A percentile compares a stretch with the other conserved stretches of the same genome.
phyloP scores from a whole-genome alignment of 2,113 vertebrate genomes.

The Lepus timidus region DNA sequence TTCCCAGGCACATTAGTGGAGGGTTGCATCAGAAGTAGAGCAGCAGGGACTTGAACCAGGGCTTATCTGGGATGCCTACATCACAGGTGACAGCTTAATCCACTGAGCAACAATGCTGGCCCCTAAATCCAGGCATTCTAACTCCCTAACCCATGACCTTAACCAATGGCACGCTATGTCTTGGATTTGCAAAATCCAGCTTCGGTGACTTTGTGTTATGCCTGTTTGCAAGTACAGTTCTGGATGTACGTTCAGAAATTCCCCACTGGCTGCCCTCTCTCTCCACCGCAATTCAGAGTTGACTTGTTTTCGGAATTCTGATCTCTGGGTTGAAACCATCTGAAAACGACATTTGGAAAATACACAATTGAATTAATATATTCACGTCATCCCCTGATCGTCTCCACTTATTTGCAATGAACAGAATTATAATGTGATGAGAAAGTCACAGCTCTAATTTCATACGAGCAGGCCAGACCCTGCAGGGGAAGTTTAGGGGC shows the following conservation, averaged over 20 bases:
- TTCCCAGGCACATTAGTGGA: no score
- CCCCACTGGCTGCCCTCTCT: not conserved
- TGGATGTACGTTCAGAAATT: conserved; percentile 35
- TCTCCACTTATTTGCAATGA: not conserved
- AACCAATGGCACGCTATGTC: not conserved
- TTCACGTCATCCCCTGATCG: conserved; percentile 6
- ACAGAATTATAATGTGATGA: not conserved
- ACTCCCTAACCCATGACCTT: not conserved
- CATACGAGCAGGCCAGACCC: not conserved
- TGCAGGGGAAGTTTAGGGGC: not conserved
- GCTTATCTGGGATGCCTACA: no score
- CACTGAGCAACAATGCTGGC: no score
- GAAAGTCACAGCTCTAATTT: conserved; percentile 21
- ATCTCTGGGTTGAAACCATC: conserved; percentile 8
- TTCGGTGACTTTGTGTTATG: not conserved
- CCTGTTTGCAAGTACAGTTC: not conserved
- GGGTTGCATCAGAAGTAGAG: no score
- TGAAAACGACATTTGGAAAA: not conserved
- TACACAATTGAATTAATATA: not conserved
- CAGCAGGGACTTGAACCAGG: no score
- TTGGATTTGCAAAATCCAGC: not conserved
- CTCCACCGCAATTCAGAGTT: not conserved
- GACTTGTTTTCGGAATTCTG: conserved; percentile 24
- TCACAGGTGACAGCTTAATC: no score
- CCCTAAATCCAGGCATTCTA: not conserved